These are phyloP conservation scores for Crotophaga sulcirostris DNA, from an alignment of 2,113 vertebrate genomes.

Conservation along the genomic window DNA sequence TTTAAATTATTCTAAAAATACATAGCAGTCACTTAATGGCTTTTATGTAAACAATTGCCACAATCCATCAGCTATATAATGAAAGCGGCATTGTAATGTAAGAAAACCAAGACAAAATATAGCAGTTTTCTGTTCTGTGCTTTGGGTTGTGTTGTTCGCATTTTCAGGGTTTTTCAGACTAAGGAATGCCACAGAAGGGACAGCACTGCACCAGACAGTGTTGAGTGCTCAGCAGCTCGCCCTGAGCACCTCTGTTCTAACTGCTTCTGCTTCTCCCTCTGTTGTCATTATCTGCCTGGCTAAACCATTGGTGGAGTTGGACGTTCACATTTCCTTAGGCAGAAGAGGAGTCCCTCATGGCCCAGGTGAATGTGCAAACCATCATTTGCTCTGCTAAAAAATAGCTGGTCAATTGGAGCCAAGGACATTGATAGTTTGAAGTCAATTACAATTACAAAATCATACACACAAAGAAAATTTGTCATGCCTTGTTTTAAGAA, in stretches of 20 bases:
- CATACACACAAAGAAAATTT: background rate
- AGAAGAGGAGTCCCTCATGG: background rate
- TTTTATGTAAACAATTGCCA: background rate
- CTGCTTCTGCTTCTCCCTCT: background rate
- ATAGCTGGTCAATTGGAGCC: background rate
- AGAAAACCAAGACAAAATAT: background rate
- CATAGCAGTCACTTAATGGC: background rate
- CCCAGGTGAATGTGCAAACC: background rate
- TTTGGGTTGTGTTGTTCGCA: background rate
- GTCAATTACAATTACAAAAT: background rate
- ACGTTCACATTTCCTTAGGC: background rate
- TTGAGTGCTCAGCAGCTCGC: background rate
- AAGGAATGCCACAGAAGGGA: accelerated
- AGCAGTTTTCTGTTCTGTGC: background rate
- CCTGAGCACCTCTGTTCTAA: background rate
- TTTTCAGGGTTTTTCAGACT: background rate
- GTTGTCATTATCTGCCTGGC: background rate
- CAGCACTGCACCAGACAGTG: accelerated
- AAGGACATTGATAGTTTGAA: background rate
- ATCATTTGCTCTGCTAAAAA: background rate
- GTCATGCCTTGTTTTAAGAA: background rate
- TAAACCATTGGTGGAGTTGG: background rate
- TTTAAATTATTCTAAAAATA: slow-evolving; percentile 15
- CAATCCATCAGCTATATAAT: background rate
- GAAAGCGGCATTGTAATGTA: background rate